These are phyloP conservation scores for Chunga burmeisteri DNA, from an alignment of 2,113 vertebrate genomes.

Conservation along the genomic window DNA sequence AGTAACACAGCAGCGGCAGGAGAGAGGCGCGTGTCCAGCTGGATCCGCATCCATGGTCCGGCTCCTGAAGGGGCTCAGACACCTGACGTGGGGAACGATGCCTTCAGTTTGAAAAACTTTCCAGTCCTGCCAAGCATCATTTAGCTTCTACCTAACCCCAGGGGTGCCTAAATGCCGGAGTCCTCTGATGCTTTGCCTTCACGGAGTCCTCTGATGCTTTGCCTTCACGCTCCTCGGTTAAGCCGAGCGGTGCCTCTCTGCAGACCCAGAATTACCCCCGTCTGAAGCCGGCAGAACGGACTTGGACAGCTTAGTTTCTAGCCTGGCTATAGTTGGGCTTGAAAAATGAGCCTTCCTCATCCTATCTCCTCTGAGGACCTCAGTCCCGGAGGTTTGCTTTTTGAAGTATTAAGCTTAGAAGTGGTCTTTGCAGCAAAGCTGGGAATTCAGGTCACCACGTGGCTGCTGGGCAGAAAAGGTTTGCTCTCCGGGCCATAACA, in stretches of 20 bases:
- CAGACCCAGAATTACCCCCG: neutral
- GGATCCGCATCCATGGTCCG: neutral
- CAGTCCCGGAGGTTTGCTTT: neutral
- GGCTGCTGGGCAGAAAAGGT: neutral
- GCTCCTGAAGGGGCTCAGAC: neutral
- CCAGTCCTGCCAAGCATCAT: neutral
- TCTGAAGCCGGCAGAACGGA: neutral
- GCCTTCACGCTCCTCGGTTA: neutral
- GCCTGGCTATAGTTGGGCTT: neutral
- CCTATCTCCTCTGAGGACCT: neutral
- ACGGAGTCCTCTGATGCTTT: fast-evolving
- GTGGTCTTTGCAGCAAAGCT: neutral
- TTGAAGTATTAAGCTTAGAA: neutral
- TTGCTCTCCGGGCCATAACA: neutral
- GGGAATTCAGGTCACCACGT: neutral
- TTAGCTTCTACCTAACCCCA: neutral
- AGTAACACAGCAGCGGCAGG: neutral
- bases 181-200: neutral
- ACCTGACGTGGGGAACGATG: neutral
- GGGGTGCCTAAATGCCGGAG: fast-evolving
- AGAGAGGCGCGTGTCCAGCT: neutral
- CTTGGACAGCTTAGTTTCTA: neutral
- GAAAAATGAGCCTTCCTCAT: neutral
- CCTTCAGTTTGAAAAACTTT: neutral
- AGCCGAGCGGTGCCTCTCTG: neutral